Evolutionary conservation across 2,797 vertebrate genomes (phyloP).

Genomic region (Gouania willdenowi): DNA sequence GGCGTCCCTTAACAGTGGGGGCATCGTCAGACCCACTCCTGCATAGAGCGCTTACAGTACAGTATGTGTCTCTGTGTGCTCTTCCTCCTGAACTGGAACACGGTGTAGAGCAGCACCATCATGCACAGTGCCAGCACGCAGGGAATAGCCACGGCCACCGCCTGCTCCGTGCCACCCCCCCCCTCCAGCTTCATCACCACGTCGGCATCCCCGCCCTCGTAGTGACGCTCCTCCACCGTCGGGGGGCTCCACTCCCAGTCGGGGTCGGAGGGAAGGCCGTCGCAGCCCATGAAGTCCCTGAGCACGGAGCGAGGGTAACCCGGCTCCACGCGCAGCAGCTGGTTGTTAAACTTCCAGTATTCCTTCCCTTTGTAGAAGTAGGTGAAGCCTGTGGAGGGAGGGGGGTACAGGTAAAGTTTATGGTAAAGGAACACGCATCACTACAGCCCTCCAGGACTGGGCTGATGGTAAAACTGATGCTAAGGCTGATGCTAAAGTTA

Average conservation of each 20-base stretch:
- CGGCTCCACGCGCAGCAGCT: conserved; percentile 92
- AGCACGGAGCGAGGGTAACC: conserved; percentile 95
- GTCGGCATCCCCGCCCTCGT: conserved; percentile 89
- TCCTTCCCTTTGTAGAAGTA: conserved; percentile 99
- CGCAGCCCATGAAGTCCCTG: conserved; percentile 97
- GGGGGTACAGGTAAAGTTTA: no score
- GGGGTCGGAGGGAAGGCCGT: conserved; percentile 78
- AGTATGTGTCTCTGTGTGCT: conserved; percentile 99
- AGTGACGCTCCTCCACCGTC: conserved; percentile 81
- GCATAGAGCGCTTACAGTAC: conserved; percentile 99
- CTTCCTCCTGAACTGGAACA: conserved; percentile 98
- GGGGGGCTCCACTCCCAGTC: conserved; percentile 81
- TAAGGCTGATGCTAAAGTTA: no score
- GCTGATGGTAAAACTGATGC: no score
- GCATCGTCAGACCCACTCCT: conserved; percentile 96
- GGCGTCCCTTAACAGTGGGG: conserved; percentile 47
- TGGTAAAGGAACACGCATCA: no score
- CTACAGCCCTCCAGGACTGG: no score
- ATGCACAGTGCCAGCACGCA: conserved; percentile 97
- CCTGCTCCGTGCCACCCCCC: conserved; percentile 93
- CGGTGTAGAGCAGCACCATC: conserved; percentile 97
- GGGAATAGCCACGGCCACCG: conserved; percentile 96
- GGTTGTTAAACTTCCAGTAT: conserved; percentile 99
- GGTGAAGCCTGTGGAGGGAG: conserved; percentile 83
- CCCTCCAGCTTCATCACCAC: conserved; percentile 96